Conservation (phyloP, 2,888 invertebrate genomes). For the Lepidochitona cinerea region DNA sequence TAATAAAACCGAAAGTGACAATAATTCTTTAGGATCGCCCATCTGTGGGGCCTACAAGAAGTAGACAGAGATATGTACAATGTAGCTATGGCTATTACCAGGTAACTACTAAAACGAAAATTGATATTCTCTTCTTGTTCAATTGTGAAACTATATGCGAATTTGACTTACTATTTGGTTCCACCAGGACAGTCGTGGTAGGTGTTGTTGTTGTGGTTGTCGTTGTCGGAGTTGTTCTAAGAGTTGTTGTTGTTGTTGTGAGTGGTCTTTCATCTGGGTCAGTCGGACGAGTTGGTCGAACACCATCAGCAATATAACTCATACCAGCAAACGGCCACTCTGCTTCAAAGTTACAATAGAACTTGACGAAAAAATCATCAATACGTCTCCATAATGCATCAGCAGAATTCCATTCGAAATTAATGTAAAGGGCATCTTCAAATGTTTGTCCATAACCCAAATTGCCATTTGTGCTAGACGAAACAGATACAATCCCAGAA, state of each 20-base stretch:
- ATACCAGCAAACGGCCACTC: neutral
- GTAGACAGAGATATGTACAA: too few relatives aligned
- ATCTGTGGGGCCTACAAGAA: too few relatives aligned
- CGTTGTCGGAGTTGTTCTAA: neutral
- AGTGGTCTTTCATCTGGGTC: neutral
- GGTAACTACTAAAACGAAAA: too few relatives aligned
- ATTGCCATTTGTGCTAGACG: neutral
- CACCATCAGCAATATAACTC: neutral
- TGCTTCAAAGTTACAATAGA: neutral
- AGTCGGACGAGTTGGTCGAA: neutral
- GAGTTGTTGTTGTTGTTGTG: neutral
- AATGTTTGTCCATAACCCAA: neutral
- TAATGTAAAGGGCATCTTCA: neutral
- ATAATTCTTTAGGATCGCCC: too few relatives aligned
- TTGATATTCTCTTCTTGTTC: too few relatives aligned
- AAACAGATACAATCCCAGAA: neutral
- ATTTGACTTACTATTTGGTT: neutral
- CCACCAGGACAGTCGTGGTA: neutral
- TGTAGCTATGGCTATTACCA: too few relatives aligned
- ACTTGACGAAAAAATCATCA: neutral
- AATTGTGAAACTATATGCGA: too few relatives aligned
- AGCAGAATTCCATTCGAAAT: neutral
- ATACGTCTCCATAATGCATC: neutral
- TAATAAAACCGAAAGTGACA: too few relatives aligned
- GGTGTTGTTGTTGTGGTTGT: neutral